A percentile compares a stretch with the other conserved stretches of the same genome.
phyloP scores from a whole-genome alignment of 1,140 invertebrate species.

The Hydropsyche tenuis region DNA sequence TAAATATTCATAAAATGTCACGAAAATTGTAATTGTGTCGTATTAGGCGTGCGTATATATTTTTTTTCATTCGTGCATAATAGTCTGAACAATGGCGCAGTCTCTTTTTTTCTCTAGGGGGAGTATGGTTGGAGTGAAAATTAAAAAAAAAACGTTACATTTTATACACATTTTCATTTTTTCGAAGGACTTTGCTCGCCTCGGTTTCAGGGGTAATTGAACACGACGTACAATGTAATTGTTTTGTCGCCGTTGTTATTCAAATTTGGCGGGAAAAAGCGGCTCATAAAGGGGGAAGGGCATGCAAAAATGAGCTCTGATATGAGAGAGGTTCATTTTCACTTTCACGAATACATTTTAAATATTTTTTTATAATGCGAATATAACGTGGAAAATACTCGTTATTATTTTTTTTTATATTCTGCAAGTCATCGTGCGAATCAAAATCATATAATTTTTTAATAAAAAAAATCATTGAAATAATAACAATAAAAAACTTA shows the following conservation, averaged over 20 bases:
- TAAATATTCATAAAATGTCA: slow-evolving; percentile 36
- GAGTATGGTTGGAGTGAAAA: background rate
- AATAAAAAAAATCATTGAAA: too few species aligned
- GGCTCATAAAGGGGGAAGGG: background rate
- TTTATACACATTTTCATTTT: too few species aligned
- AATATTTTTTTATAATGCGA: too few species aligned
- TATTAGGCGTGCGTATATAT: too few species aligned
- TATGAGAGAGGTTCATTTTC: too few species aligned
- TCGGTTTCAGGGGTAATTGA: slow-evolving; percentile 49
- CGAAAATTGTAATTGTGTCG: slow-evolving; percentile 13
- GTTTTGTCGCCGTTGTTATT: slow-evolving; percentile 50
- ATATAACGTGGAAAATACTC: too few species aligned
- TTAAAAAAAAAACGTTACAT: background rate
- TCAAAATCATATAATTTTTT: too few species aligned
- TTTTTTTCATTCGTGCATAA: background rate
- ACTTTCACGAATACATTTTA: too few species aligned
- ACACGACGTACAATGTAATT: slow-evolving; percentile 48
- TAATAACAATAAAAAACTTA: too few species aligned
- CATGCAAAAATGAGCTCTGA: too few species aligned
- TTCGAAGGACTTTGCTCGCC: slow-evolving; percentile 20
- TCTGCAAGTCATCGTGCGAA: too few species aligned
- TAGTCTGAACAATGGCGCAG: background rate
- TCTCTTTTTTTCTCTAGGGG: background rate
- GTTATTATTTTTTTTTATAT: too few species aligned
- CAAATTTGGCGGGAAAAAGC: slow-evolving; percentile 37